Conservation (phyloP, 2,113 vertebrate genomes). For the Aptenodytes patagonicus region DNA sequence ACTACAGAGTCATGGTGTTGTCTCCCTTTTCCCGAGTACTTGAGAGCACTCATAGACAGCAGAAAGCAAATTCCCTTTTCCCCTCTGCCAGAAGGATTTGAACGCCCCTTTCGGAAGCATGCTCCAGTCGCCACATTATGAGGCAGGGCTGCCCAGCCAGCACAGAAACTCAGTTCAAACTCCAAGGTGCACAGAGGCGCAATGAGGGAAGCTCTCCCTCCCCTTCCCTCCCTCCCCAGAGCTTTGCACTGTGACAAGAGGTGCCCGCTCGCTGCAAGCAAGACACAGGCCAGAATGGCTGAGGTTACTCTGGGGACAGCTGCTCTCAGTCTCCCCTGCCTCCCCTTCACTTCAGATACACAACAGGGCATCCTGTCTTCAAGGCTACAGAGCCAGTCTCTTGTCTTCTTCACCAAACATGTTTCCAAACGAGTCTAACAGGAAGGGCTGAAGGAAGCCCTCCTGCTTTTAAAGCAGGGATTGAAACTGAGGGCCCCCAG, state of each 20-base stretch:
- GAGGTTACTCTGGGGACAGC: not conserved
- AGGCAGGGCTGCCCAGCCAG: not conserved
- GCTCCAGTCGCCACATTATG: not conserved
- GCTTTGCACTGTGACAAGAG: not conserved
- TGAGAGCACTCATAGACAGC: not conserved
- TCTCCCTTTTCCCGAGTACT: not conserved
- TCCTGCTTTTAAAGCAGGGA: not conserved
- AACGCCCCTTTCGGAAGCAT: not conserved
- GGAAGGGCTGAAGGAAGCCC: not conserved
- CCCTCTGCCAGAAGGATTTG: not conserved
- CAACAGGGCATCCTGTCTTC: not conserved
- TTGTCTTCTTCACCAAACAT: not conserved
- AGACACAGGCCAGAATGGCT: not conserved
- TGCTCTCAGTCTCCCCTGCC: not conserved
- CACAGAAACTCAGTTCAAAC: not conserved
- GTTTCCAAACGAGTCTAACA: not conserved
- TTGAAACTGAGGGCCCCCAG: not conserved
- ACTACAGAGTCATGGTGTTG: rapidly evolving
- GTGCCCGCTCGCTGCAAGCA: rapidly evolving
- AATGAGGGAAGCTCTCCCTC: not conserved
- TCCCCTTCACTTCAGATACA: not conserved
- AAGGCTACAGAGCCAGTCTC: not conserved
- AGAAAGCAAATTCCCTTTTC: not conserved
- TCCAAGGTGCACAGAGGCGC: rapidly evolving
- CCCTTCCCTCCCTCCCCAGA: not conserved